Conservation (phyloP, 1,140 invertebrate species). For the Drosophila chauvacae region DNA sequence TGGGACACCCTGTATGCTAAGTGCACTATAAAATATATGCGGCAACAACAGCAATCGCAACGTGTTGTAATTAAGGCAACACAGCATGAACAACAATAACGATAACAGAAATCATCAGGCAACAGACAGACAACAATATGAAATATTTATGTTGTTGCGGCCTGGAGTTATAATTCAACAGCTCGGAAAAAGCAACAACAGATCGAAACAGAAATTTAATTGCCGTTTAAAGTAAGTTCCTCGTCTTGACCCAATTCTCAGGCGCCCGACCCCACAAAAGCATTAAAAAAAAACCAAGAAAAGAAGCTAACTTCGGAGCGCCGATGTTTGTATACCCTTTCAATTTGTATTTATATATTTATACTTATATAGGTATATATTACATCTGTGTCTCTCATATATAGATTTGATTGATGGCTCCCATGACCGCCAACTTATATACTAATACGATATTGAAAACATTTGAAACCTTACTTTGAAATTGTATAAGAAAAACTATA, state of each 20-base stretch:
- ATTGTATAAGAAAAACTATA: too few species aligned
- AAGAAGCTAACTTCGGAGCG: neutral
- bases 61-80: constrained; percentile 73
- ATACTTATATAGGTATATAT: too few species aligned
- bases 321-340: neutral
- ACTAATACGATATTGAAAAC: neutral
- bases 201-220: constrained; percentile 71
- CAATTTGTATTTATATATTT: neutral
- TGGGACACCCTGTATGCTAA: constrained; percentile 58
- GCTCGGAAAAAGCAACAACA: constrained; percentile 17
- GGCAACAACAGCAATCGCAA: constrained; percentile 48
- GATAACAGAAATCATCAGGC: constrained; percentile 29
- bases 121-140: constrained; percentile 31
- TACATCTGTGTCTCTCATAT: neutral
- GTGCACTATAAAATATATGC: constrained; percentile 58
- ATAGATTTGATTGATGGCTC: neutral
- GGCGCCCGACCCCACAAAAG: constrained; percentile 44
- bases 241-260: constrained; percentile 78
- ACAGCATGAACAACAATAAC: constrained; percentile 54
- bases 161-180: constrained; percentile 57
- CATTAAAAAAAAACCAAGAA: constrained; percentile 20
- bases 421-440: neutral
- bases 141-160: constrained; percentile 68
- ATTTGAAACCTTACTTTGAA: neutral
- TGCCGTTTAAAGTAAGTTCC: constrained; percentile 76